These are phyloP conservation scores for Nansenia antarctica DNA, from an alignment of 2,113 vertebrate genomes.

Conservation along the genomic window DNA sequence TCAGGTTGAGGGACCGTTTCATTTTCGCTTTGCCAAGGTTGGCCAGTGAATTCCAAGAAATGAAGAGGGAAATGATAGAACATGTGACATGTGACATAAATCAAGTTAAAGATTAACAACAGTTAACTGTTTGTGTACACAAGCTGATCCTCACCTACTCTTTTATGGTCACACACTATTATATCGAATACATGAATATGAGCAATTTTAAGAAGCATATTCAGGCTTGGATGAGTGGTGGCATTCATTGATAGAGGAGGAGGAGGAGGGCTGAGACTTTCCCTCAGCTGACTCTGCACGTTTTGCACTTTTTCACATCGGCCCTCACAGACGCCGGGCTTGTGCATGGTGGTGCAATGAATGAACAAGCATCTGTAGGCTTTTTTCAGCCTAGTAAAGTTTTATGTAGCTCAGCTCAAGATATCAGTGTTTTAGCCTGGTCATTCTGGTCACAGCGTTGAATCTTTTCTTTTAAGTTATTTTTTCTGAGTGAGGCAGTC, in stretches of 20 bases:
- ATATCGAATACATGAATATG: too few relatives aligned
- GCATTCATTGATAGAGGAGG: neutral
- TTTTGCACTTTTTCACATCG: conserved; percentile 20
- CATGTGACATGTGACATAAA: neutral
- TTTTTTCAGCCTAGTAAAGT: too few relatives aligned
- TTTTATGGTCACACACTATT: too few relatives aligned
- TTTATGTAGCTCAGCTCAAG: too few relatives aligned
- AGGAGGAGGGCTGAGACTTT: neutral
- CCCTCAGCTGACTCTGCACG: neutral
- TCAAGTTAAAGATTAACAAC: too few relatives aligned
- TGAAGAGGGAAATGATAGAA: neutral
- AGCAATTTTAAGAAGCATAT: neutral
- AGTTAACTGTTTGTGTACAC: too few relatives aligned
- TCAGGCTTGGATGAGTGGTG: neutral
- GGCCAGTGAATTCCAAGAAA: conserved; percentile 30
- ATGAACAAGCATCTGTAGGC: conserved; percentile 27
- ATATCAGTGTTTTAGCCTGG: too few relatives aligned
- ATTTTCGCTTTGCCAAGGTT: conserved; percentile 28
- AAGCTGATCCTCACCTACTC: too few relatives aligned
- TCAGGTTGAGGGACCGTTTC: conserved; percentile 15
- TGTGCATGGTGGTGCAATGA: conserved; percentile 41
- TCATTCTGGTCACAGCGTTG: too few relatives aligned
- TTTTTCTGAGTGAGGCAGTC: too few relatives aligned
- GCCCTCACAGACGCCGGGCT: conserved; percentile 12
- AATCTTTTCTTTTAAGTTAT: too few relatives aligned